A percentile compares a stretch with the other conserved stretches of the same genome.
Evolutionary conservation across 2,113 vertebrate species (phyloP).

Genomic region (Axis porcinus): DNA sequence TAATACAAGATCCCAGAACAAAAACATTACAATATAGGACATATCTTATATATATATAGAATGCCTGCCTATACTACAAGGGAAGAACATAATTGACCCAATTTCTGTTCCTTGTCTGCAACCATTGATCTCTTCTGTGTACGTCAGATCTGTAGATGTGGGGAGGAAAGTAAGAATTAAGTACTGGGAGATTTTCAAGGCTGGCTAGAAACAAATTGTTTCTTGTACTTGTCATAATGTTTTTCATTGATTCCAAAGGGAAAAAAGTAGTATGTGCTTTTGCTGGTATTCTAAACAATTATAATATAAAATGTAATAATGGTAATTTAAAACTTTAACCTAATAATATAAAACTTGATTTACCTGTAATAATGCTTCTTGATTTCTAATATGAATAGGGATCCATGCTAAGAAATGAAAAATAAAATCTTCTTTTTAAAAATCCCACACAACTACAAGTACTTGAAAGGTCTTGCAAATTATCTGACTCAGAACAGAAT

Average conservation of each 20-base stretch:
- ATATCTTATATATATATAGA: not conserved
- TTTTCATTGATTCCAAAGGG: not conserved
- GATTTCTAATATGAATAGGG: not conserved
- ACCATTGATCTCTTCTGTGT: not conserved
- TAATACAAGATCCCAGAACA: not conserved
- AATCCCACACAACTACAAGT: not conserved
- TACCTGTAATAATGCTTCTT: not conserved
- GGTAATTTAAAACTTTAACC: not conserved
- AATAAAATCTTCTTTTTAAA: not conserved
- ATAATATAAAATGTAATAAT: not conserved
- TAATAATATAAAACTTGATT: not conserved
- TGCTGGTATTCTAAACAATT: not conserved
- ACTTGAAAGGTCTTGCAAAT: not conserved
- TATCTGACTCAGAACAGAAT: not conserved
- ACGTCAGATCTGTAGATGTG: not conserved
- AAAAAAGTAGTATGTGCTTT: not conserved
- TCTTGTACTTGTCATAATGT: not conserved
- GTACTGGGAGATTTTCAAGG: not conserved
- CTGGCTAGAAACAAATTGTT: not conserved
- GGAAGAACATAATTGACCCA: not conserved
- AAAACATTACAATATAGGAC: not conserved
- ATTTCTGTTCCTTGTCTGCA: not conserved
- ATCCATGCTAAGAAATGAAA: slow-evolving; percentile 41
- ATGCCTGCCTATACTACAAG: not conserved
- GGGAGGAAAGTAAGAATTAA: not conserved